Base-by-base conservation (phyloP, 2,888 invertebrate species). In the Pseudococcus longispinus region DNA sequence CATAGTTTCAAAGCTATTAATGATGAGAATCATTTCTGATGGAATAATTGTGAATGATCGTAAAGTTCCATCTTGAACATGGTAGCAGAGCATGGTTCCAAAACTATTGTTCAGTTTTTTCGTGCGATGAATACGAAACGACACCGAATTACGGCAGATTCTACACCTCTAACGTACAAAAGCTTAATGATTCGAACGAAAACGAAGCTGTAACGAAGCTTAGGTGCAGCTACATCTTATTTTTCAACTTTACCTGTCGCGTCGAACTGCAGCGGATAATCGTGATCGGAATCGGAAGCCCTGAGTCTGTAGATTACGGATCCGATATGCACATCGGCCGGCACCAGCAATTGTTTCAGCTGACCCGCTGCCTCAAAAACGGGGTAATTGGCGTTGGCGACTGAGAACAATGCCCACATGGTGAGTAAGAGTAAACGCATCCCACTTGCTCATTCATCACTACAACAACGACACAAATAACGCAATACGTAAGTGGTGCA, bases 301-400 rank as follows among this genome's bases (percentile, higher is more conserved):
- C 96, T 94, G 89, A 97, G 93, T 89, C 96, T 93, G 92, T 97
- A 97, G 91, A 97, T 95, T 90, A 96, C 94, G 87, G 96, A 94
- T 89, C 95, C 95, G 89, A 95, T 94, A 89, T 95, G 93, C 83
- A 96, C 95, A 91, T 96, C 96, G 84, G 95, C 94, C 87, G 97
- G 97, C 88, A 97, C 94, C 87, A 96, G 92, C 88, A 96, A 95
- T 89, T 95, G 93, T 90, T 95, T 93, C 94, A 97, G 95, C 90
- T 95, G 93, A 89, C 96, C 95, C 89, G 95, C 94, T 88, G 95
- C 94, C 91, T 96, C 96, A 92, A 96, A 96, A 90, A 94, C 94
- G 87, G 96, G 96, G 90, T 95, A 94, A 90, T 95, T 94, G 42
- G 89, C 89, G 88, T 89, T 89, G 89, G 89, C 89, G 89, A 89